Conservation (phyloP, 92 coral and sea anemone genomes). For the Zoanthus sociatus region DNA sequence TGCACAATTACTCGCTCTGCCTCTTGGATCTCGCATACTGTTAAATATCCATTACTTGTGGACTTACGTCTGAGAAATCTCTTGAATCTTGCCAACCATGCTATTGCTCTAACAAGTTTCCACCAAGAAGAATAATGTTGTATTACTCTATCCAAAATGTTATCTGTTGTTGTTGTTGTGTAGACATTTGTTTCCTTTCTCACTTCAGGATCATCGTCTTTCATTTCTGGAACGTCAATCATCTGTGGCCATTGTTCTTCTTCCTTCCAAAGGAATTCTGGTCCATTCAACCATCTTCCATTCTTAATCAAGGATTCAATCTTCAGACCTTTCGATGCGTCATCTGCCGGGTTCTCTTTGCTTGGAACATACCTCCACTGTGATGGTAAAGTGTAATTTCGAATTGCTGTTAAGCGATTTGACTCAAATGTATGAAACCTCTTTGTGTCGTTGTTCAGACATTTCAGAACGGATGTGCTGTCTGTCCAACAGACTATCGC, state of each 20-base stretch:
- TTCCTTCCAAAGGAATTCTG: conserved; percentile 55
- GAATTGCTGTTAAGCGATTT: conserved; percentile 67
- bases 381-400: conserved; percentile 23
- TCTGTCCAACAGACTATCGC: conserved; percentile 52
- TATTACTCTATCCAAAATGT: not conserved
- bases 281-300: conserved; percentile 67
- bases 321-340: conserved; percentile 60
- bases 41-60: not conserved
- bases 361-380: conserved; percentile 65
- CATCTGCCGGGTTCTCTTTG: conserved; percentile 67
- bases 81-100: conserved; percentile 12
- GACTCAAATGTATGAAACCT: conserved; percentile 68
- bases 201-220: conserved; percentile 65
- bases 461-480: conserved; percentile 61
- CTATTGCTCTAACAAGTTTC: conserved; percentile 9
- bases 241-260: conserved; percentile 63
- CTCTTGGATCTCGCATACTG: conserved; percentile 22
- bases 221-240: conserved; percentile 36
- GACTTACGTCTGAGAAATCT: not conserved
- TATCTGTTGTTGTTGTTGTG: not conserved
- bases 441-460: conserved; percentile 47
- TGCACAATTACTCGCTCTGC: conserved; percentile 23
- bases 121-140: not conserved
- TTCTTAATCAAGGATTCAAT: conserved; percentile 55
- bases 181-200: conserved; percentile 53